Conservation (phyloP, 2,888 invertebrate species). For the Polyommatus iphigenia region DNA sequence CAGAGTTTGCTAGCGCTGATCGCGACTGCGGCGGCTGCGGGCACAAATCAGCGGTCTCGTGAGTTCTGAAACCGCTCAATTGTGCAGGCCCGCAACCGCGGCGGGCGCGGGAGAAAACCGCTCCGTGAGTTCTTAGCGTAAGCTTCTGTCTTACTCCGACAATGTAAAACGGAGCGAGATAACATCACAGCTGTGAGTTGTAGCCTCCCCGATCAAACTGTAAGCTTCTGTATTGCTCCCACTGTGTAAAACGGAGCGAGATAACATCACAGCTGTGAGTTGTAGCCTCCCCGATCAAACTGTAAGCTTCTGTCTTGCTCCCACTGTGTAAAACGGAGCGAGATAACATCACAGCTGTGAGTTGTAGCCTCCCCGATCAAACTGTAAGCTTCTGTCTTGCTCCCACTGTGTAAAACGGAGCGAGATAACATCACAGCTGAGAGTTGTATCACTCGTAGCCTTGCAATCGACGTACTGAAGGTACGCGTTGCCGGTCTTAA, state of each 20-base stretch:
- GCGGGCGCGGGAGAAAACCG: too few species aligned
- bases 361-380: not conserved
- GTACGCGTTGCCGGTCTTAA: too few species aligned
- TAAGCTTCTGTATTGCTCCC: slow-evolving; percentile 45
- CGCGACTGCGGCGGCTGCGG: too few species aligned
- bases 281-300: too few species aligned
- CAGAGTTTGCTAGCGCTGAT: too few species aligned
- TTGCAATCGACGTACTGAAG: not conserved
- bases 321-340: slow-evolving; percentile 36
- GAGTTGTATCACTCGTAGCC: too few species aligned
- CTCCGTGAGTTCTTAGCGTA: too few species aligned
- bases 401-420: slow-evolving; percentile 36
- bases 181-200: not conserved
- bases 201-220: too few species aligned
- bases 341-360: not conserved
- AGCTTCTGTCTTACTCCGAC: slow-evolving; percentile 43
- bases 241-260: slow-evolving; percentile 35
- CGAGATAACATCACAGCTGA: not conserved
- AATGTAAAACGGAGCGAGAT: slow-evolving; percentile 33
- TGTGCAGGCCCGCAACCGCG: too few species aligned
- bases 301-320: slow-evolving; percentile 45
- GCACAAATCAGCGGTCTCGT: too few species aligned
- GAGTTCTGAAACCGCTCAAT: too few species aligned
- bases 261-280: not conserved
- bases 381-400: slow-evolving; percentile 41